Conservation (phyloP, 2,113 vertebrate species). For the Cephalopterus ornatus region DNA sequence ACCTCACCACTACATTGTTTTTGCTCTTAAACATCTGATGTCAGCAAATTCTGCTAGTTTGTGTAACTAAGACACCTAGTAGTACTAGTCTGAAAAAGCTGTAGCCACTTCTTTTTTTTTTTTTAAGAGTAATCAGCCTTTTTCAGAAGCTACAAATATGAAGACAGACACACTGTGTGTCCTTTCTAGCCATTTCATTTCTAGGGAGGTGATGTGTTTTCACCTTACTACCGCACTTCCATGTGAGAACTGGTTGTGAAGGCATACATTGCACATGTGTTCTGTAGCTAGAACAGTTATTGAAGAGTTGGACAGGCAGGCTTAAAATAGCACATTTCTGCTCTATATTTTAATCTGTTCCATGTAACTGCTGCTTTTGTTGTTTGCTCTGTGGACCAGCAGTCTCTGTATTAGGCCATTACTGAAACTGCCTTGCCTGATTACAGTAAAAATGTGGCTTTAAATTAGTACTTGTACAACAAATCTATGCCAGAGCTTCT, state of each 20-base stretch:
- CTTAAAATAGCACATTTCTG: background rate
- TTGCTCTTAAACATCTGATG: background rate
- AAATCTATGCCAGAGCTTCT: conserved; percentile 31
- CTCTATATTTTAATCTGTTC: background rate
- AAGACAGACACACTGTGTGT: background rate
- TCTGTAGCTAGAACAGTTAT: background rate
- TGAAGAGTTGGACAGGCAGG: background rate
- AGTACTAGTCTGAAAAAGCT: background rate
- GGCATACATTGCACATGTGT: background rate
- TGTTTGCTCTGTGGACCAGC: background rate
- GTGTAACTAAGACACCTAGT: background rate
- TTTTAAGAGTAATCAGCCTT: background rate
- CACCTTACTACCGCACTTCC: background rate
- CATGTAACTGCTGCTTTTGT: conserved; percentile 5
- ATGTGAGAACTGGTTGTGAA: background rate
- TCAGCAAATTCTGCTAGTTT: background rate
- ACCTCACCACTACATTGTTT: background rate
- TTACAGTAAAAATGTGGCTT: conserved; percentile 17
- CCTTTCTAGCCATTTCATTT: conserved; percentile 4
- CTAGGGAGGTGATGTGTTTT: background rate
- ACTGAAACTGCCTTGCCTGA: conserved; percentile 15
- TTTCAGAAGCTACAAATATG: background rate
- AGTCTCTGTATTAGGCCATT: background rate
- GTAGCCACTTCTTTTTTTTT: background rate
- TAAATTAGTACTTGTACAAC: background rate